Percentiles rank a stretch among this genome's conserved stretches.
These are phyloP conservation scores for Dynastes maya DNA, from an alignment of 2,888 invertebrate genomes.

Conservation along the genomic window DNA sequence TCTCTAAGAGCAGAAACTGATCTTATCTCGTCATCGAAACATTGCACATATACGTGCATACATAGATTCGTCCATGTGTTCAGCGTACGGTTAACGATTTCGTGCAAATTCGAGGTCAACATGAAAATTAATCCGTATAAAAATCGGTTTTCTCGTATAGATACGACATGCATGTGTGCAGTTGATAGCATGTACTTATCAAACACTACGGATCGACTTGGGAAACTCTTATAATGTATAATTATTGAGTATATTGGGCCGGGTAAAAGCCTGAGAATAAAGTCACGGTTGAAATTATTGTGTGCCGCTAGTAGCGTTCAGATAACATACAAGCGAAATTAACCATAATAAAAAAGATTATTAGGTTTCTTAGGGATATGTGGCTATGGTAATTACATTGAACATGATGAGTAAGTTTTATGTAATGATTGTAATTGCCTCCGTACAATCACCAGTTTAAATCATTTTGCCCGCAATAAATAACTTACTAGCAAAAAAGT, in stretches of 20 bases:
- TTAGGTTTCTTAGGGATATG: neutral
- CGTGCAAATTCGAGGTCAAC: conserved; percentile 43
- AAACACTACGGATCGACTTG: conserved; percentile 21
- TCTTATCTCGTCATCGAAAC: conserved; percentile 20
- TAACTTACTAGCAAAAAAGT: neutral
- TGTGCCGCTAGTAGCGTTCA: conserved; percentile 11
- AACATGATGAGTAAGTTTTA: neutral
- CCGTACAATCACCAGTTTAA: conserved; percentile 5
- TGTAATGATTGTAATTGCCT: neutral
- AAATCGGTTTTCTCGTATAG: conserved; percentile 27
- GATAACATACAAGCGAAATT: neutral
- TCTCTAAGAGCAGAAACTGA: neutral
- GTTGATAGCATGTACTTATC: conserved; percentile 35
- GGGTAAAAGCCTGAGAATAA: conserved; percentile 48
- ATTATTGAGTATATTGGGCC: conserved; percentile 45
- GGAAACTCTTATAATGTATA: conserved; percentile 48
- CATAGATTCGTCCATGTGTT: neutral
- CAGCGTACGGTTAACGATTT: conserved; percentile 30
- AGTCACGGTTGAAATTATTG: conserved; percentile 26
- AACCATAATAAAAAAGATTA: neutral
- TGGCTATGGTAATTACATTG: conserved; percentile 25
- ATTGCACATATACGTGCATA: neutral
- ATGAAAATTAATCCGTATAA: conserved; percentile 30
- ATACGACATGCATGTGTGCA: conserved; percentile 14
- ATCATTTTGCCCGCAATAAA: conserved; percentile 1